A percentile compares a stretch with the other conserved stretches of the same genome.
Conservation (phyloP, 2,113 vertebrate species). For the Corvus hawaiiensis region DNA sequence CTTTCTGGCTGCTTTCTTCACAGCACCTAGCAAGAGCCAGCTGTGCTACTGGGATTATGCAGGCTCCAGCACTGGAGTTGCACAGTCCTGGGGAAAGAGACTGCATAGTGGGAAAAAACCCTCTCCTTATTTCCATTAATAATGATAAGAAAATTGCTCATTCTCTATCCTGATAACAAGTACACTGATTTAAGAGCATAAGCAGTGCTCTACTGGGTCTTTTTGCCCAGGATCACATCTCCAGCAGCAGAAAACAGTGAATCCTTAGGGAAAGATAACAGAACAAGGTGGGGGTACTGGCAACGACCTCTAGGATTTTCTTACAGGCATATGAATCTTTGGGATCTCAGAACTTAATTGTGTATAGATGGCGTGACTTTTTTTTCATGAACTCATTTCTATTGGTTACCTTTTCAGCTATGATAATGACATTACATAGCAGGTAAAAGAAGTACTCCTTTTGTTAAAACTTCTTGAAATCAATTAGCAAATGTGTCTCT, state of each 20-base stretch:
- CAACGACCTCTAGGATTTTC: neutral
- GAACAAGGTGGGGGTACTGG: neutral
- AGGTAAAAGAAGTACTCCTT: neutral
- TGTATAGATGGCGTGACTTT: neutral
- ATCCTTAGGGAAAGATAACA: neutral
- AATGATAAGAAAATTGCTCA: neutral
- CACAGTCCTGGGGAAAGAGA: neutral
- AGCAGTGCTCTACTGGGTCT: neutral
- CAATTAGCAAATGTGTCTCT: neutral
- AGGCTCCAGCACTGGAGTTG: neutral
- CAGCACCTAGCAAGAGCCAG: fast-evolving
- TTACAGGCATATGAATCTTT: neutral
- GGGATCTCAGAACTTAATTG: neutral
- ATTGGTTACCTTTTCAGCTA: neutral
- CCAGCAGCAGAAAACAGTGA: neutral
- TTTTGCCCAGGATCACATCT: neutral
- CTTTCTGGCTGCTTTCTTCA: neutral
- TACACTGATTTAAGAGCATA: neutral
- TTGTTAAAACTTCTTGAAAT: neutral
- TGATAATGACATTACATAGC: neutral
- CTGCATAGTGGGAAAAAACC: fast-evolving
- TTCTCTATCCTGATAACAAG: neutral
- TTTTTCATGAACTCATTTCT: neutral
- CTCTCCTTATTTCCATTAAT: neutral
- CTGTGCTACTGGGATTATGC: neutral